phyloP scores from a whole-genome alignment of 2,888 invertebrate species.

The Cephus pulcher region DNA sequence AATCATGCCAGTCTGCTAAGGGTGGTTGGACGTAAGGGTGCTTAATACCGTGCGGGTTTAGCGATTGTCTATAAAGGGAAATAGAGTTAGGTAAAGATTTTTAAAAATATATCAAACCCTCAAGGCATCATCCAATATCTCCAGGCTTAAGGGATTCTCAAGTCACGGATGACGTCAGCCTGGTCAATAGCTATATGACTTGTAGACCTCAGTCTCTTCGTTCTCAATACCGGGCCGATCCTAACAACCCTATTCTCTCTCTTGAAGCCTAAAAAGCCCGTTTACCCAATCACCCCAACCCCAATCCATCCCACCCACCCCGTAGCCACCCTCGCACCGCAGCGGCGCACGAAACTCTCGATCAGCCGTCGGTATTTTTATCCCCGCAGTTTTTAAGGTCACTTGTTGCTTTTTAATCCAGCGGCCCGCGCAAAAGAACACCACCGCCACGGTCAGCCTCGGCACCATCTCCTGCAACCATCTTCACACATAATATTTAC shows the following conservation, averaged over 20 bases:
- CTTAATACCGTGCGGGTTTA: neutral
- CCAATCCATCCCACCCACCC: conserved; percentile 45
- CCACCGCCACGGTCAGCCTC: neutral
- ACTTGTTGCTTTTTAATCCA: conserved; percentile 65
- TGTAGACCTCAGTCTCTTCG: conserved; percentile 29
- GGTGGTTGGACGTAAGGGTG: neutral
- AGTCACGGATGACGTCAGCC: conserved; percentile 14
- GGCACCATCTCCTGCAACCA: neutral
- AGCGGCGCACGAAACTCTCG: conserved; percentile 56
- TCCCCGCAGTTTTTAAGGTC: conserved; percentile 62
- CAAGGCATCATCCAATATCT: neutral
- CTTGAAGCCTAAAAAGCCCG: conserved; percentile 35
- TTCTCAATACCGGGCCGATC: conserved; percentile 23
- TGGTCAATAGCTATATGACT: conserved; percentile 28
- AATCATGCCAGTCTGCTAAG: neutral
- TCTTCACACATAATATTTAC: neutral
- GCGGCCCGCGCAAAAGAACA: conserved; percentile 27
- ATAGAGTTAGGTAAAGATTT: neutral
- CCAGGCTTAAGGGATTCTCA: neutral
- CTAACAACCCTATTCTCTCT: conserved; percentile 30
- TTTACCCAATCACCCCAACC: conserved; percentile 43
- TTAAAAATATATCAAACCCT: neutral
- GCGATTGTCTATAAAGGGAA: neutral
- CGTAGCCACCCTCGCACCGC: conserved; percentile 34
- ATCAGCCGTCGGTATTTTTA: conserved; percentile 62